Evolutionary conservation across 30 jellyfish, hydroid and myxozoan species (phyloP), one percentile per base, ranked within the genome.

Genomic region (Catostylus mosaicus): DNA sequence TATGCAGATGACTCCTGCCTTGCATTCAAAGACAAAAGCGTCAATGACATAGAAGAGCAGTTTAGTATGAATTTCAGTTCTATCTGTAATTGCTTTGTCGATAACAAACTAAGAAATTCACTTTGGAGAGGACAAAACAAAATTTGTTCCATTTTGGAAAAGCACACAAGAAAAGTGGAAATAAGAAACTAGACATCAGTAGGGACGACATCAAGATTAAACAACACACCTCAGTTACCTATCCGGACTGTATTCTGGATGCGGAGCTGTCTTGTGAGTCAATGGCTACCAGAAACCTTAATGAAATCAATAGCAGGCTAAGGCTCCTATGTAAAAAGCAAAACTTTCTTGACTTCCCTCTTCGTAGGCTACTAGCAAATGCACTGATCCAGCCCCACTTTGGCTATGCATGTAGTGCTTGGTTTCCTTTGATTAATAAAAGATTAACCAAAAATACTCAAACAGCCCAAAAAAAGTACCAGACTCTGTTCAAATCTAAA

Each of bases 321-420:
- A 61, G 79, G 40, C 60, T 77, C 66, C 79, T 77, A 2, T 77
- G 35, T 46, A 77, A 79, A 40, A 59, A 77, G 70, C 79, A 59
- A 77, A 35, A 77, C 60, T 61, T 77, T 77, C 79, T 77, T 57
- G 75, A 61, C 33, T 56, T 51, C 46, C 43, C 88, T 75, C 88
- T 77, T 61, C 32, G 88, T 70, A 77, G 88, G n/a, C n/a, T n/a
- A n/a, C n/a, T n/a, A n/a, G n/a, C n/a, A n/a, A n/a, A n/a, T n/a
- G n/a, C n/a, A n/a, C n/a, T n/a, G n/a, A n/a, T n/a, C n/a, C n/a
- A n/a, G n/a, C n/a, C n/a, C n/a, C n/a, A n/a, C n/a, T n/a, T n/a
- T n/a, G n/a, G n/a, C n/a, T n/a, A n/a, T n/a, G n/a, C n/a, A n/a
- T n/a, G n/a, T n/a, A n/a, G n/a, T n/a, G 78, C 88, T 40, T 77